phyloP scores from a whole-genome alignment of 2,113 vertebrate genomes.

The Cepphus grylle region DNA sequence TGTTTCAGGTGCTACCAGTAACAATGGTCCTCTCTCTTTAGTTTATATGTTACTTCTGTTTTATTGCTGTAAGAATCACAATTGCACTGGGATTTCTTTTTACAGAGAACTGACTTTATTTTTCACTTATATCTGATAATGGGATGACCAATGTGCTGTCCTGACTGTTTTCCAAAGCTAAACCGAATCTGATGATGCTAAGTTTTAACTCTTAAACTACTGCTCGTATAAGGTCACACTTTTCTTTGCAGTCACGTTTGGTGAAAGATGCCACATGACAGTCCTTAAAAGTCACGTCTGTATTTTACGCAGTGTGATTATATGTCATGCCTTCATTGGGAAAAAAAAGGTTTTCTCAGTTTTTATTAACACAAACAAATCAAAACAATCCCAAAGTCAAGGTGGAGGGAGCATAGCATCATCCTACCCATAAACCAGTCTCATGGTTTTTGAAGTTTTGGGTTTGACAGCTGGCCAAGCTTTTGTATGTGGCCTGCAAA shows the following conservation, averaged over 20 bases:
- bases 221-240: not conserved
- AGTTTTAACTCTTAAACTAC: not conserved
- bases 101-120: not conserved
- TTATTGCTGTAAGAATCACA: not conserved
- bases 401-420: not conserved
- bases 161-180: not conserved
- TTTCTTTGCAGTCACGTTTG: not conserved
- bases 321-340: not conserved
- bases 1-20: not conserved
- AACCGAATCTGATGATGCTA: not conserved
- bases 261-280: not conserved
- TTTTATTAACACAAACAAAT: not conserved
- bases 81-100: not conserved
- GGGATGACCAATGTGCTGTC: not conserved
- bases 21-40: not conserved
- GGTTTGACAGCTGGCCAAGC: not conserved
- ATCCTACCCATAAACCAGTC: not conserved
- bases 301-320: not conserved
- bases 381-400: not conserved
- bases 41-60: not conserved
- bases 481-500: not conserved
- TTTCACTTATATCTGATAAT: not conserved
- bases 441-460: not conserved
- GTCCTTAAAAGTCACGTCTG: not conserved
- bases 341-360: not conserved